Evolutionary conservation across 2,888 invertebrate species (phyloP), one percentile per base, ranked within the genome.

Genomic region (Caenorhabditis angaria): DNA sequence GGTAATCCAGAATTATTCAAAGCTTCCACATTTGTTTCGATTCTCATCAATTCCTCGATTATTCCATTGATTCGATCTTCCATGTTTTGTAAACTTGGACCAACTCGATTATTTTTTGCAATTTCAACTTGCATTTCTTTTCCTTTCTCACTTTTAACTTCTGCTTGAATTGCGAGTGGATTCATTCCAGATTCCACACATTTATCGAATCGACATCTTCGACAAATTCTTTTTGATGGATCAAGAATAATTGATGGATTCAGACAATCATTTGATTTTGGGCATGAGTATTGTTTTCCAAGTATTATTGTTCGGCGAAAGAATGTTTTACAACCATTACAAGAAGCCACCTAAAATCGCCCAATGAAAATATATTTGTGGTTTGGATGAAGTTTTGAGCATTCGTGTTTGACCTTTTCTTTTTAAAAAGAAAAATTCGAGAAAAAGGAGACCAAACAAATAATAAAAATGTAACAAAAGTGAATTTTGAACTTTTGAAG

Each of bases 1-100:
- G 70, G 70, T 5, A 70, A 22, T 29, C 70, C 70, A 29, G 63
- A 35, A 22, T 60, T 41, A 50, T 62, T 61, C 24, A 70, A 24
- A 3, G 55, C 69, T 5, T 76, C 74, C 12, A 65, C 41, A 28
- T 80, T 76, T n/a, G 68, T 54, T 54, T 79, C 78, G n/a, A 78
- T 57, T 12, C 71, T 41, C 29, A 61, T 55, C 54, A 78, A 51
- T n/a, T 71, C 67, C 12, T 76, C 71, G 22, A 78, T 69, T 53
- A 78, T 59, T 54, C 61, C 29, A n/a, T 61, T 66, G n/a, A 76
- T 20, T 5, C 64, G 22, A 27, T 61, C 60, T n/a, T 76, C 76
- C 24, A 50, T 57, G 0, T 70, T 67, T n/a, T n/a, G n/a, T 20
- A 66, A 22, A n/a, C 67, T 29, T 61, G 53, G 50, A n/a, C n/a